Base-by-base conservation (phyloP, 1,140 invertebrate genomes). In the Gerris buenoi region DNA sequence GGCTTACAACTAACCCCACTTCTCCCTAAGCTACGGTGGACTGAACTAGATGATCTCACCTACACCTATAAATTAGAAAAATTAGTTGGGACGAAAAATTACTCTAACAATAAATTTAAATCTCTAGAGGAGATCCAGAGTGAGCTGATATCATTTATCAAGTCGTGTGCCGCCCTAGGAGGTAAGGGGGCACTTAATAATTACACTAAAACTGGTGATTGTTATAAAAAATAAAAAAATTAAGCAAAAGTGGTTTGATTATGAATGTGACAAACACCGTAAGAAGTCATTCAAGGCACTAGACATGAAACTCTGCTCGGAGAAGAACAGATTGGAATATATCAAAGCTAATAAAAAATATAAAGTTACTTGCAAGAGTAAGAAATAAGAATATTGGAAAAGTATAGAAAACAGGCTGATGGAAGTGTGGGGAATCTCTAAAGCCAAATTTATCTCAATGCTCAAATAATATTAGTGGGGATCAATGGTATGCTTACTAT, bases 401-500 rank as follows among this genome's bases (percentile, higher is more conserved):
- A 15, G 18, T 3, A 56, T 18, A 15, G 25, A 25, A 14, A 57
- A 46, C 2, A 46, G 33, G 5, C 18, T 46, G 33, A 5, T 46
- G 18, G 33, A 46, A 46, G 33, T 18, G 33, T 5, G 33, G 33
- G 18, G 33, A 46, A 18, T 10, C 5, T 18, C 33, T 46, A 10
- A 46, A 26, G 33, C 46, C 56, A 3, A 28, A 18, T 10, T 23
- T 14, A 25, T 22, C n/a, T 18, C 33, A 2, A 18, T 1, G 5
- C 22, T n/a, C 29, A 23, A 58, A 28, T 2, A 28, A 25, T 5
- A 58, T 58, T 25, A 2, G 1, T 14, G 23, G 26, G 25, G 2
- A 46, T 15, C 23, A 46, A 25, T 65, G 65, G 65, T 25, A 25
- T 28, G 25, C 27, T 25, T 46, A 65, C n/a, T 65, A 56, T 25